Percentiles rank a stretch among this genome's conserved stretches.
phyloP scores from a whole-genome alignment of 30 jellyfish, hydroid and myxozoan genomes.

The Chrysaora quinquecirrha region DNA sequence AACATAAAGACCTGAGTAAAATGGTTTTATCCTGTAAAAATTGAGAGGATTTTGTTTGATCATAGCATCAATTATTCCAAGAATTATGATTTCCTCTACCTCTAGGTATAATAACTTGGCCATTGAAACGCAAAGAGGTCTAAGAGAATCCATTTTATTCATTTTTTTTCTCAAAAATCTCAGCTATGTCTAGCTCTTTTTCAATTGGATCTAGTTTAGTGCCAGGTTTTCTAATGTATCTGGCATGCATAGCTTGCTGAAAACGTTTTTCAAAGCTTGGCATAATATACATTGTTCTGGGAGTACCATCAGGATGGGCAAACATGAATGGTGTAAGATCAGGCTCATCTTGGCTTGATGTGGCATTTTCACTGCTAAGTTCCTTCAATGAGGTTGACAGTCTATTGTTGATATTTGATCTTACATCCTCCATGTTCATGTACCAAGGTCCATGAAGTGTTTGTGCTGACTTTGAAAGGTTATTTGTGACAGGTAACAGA shows the following conservation, averaged over 20 bases:
- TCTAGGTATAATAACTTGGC: too few relatives aligned
- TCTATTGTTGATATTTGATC: conserved; percentile 57
- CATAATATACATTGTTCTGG: conserved; percentile 73
- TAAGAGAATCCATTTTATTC: too few relatives aligned
- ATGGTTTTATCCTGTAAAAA: too few relatives aligned
- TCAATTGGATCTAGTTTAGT: conserved; percentile 80
- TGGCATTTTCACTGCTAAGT: conserved; percentile 2
- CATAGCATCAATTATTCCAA: too few relatives aligned
- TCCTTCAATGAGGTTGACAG: conserved; percentile 61
- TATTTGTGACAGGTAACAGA: conserved; percentile 23
- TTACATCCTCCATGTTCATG: conserved; percentile 45
- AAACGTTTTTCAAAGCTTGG: conserved; percentile 65
- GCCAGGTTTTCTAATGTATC: conserved; percentile 80
- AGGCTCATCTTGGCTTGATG: background rate
- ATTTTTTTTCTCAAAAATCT: conserved; percentile 36
- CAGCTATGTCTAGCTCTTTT: conserved; percentile 48
- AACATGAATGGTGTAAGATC: conserved; percentile 52
- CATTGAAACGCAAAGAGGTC: too few relatives aligned
- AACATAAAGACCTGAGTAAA: too few relatives aligned
- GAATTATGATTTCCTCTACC: too few relatives aligned
- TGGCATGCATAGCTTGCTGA: conserved; percentile 66
- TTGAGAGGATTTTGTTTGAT: too few relatives aligned
- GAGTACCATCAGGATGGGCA: conserved; percentile 84
- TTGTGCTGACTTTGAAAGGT: conserved; percentile 51
- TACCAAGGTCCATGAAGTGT: conserved; percentile 53